Conservation (phyloP, 2,113 vertebrate species). For the Lepisosteus osseus region DNA sequence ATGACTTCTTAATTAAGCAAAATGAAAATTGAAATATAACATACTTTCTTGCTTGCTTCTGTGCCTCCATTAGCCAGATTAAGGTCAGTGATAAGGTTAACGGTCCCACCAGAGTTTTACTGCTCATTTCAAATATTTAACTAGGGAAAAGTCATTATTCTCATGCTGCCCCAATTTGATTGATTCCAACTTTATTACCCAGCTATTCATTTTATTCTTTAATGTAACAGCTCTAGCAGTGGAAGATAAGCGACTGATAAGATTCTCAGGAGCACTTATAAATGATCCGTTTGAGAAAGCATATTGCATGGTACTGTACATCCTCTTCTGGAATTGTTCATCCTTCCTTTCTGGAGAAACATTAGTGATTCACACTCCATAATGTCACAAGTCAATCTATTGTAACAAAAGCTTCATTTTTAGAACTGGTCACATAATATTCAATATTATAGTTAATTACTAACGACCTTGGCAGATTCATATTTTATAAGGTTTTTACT, state of each 20-base stretch:
- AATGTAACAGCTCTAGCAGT: constrained; percentile 67
- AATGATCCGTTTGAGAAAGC: constrained; percentile 61
- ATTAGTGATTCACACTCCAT: too few relatives aligned
- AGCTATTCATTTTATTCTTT: constrained; percentile 62
- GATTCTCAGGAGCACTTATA: constrained; percentile 63
- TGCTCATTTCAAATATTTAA: constrained; percentile 59
- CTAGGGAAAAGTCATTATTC: constrained; percentile 65
- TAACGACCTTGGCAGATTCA: too few relatives aligned
- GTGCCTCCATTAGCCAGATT: constrained; percentile 46
- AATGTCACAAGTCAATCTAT: too few relatives aligned
- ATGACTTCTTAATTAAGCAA: constrained; percentile 8
- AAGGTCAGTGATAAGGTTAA: constrained; percentile 51
- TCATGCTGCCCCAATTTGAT: constrained; percentile 62
- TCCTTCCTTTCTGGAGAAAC: constrained; percentile 26
- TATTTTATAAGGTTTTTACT: too few relatives aligned
- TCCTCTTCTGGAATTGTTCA: constrained; percentile 28
- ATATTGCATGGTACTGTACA: constrained; percentile 35
- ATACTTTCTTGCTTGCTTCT: constrained; percentile 9
- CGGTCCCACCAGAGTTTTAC: constrained; percentile 46
- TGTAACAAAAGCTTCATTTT: too few relatives aligned
- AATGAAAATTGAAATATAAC: constrained; percentile 7
- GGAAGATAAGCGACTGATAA: constrained; percentile 77
- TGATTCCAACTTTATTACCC: constrained; percentile 76
- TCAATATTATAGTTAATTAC: too few relatives aligned
- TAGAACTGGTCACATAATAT: too few relatives aligned